Percentiles rank a stretch among this genome's conserved stretches.
These are phyloP conservation scores for Tychaedon coryphoeus DNA, from an alignment of 2,113 vertebrate genomes.

Conservation along the genomic window DNA sequence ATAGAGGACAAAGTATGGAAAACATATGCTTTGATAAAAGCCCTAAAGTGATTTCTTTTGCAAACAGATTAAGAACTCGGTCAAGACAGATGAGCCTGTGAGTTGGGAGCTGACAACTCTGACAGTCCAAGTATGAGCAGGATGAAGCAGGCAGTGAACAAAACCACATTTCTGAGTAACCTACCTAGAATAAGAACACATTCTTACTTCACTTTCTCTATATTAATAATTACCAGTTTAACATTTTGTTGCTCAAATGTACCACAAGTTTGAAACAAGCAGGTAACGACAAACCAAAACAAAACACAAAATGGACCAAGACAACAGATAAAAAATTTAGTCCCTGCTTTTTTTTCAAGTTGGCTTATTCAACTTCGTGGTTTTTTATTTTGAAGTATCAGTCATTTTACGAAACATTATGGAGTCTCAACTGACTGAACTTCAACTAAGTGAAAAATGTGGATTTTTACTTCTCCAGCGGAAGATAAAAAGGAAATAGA, in stretches of 20 bases:
- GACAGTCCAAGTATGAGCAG: background rate
- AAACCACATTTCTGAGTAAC: background rate
- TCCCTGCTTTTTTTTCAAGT: background rate
- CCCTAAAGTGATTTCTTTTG: background rate
- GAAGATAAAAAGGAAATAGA: background rate
- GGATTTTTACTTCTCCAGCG: background rate
- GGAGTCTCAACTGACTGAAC: background rate
- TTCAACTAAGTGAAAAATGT: background rate
- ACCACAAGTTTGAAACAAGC: conserved; percentile 5
- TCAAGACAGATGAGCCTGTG: background rate
- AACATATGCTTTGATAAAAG: conserved; percentile 10
- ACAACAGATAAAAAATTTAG: background rate
- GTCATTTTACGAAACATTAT: background rate
- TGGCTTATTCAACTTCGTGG: background rate
- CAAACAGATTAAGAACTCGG: background rate
- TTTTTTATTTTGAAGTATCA: background rate
- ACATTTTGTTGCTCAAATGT: background rate
- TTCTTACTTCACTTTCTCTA: background rate
- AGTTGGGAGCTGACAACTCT: background rate
- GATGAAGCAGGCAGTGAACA: background rate
- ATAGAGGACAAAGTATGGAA: background rate
- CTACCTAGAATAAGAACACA: background rate
- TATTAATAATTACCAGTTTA: background rate
- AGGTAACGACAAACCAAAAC: background rate
- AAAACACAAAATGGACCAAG: background rate